Evolutionary conservation across 1,140 invertebrate species (phyloP).

Genomic region (Calliopsis andreniformis): DNA sequence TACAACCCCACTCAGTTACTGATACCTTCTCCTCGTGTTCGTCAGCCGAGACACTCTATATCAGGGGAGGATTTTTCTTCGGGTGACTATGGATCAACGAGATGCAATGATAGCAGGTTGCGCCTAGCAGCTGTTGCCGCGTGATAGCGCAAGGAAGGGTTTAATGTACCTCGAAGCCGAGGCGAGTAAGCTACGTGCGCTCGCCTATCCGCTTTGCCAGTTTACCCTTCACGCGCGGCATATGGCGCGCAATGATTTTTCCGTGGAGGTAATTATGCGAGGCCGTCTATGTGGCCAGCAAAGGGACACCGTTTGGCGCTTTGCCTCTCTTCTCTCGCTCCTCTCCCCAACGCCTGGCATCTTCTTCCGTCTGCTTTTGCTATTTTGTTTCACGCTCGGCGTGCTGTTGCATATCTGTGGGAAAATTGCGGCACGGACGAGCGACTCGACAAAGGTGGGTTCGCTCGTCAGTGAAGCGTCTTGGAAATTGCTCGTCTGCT

Average conservation of each 20-base stretch:
- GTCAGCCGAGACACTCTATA: conserved; percentile 2
- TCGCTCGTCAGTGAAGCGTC: conserved; percentile 22
- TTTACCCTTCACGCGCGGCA: conserved; percentile 67
- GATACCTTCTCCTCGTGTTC: neutral
- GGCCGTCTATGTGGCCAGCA: conserved; percentile 47
- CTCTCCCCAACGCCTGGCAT: neutral
- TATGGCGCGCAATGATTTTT: conserved; percentile 74
- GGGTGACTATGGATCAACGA: conserved; percentile 44
- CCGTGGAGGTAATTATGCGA: conserved; percentile 70
- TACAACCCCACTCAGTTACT: neutral
- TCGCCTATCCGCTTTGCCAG: conserved; percentile 64
- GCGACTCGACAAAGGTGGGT: conserved; percentile 9
- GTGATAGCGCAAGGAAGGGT: conserved; percentile 71
- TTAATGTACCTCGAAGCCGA: conserved; percentile 71
- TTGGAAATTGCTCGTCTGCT: conserved; percentile 45
- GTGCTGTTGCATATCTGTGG: conserved; percentile 38
- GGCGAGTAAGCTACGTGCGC: conserved; percentile 52
- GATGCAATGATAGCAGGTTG: conserved; percentile 72
- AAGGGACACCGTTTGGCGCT: conserved; percentile 22
- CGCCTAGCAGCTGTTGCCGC: conserved; percentile 74
- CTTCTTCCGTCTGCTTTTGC: conserved; percentile 8
- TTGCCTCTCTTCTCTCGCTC: neutral
- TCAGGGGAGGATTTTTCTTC: conserved; percentile 18
- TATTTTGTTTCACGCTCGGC: conserved; percentile 44
- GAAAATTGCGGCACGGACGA: conserved; percentile 49